Evolutionary conservation across 2,888 invertebrate genomes (phyloP).

Genomic region (Phengaris alcon): DNA sequence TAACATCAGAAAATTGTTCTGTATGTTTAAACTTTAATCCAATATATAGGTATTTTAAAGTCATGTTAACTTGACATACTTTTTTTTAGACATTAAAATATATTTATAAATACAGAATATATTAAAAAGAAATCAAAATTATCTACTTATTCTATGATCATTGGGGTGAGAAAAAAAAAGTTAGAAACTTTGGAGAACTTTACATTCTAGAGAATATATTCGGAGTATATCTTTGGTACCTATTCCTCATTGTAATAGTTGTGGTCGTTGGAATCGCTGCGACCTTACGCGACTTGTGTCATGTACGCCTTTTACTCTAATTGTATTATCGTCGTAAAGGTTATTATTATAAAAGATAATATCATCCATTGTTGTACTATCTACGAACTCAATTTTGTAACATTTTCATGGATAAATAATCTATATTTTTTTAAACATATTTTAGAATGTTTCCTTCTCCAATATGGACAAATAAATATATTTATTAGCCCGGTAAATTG

Average conservation of each 20-base stretch:
- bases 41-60: not conserved
- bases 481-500: constrained; percentile 7
- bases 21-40: not conserved
- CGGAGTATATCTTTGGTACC: not conserved
- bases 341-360: constrained; percentile 3
- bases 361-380: not conserved
- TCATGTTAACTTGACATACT: not conserved
- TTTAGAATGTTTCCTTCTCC: not conserved
- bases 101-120: too few relatives aligned
- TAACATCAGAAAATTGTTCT: not conserved
- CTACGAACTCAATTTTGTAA: not conserved
- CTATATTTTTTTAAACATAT: not conserved
- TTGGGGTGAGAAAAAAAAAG: not conserved
- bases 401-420: not conserved
- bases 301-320: constrained; percentile 1
- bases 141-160: not conserved
- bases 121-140: too few relatives aligned
- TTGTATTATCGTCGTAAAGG: constrained; percentile 1
- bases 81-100: too few relatives aligned
- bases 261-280: not conserved
- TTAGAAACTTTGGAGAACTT: too few relatives aligned
- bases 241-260: not conserved
- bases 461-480: not conserved
- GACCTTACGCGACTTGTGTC: not conserved
- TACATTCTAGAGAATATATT: not conserved